phyloP scores from a whole-genome alignment of 2,797 vertebrate genomes.

The Phyllotis vaccarum region DNA sequence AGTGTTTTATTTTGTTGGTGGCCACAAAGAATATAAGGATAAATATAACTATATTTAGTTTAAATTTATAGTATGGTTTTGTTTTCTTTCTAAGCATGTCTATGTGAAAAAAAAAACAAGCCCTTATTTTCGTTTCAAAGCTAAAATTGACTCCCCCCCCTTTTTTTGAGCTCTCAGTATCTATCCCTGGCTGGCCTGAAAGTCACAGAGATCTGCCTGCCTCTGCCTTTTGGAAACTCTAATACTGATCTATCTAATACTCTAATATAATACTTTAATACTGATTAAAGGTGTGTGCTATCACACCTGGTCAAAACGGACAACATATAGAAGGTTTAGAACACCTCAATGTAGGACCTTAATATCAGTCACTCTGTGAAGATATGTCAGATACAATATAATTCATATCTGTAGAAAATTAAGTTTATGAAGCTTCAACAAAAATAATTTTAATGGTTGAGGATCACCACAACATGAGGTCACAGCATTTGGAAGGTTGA shows the following conservation, averaged over 20 bases:
- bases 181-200: not conserved
- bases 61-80: conserved; percentile 58
- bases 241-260: not conserved
- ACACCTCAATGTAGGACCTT: conserved; percentile 3
- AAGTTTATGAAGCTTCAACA: no score
- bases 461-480: no score
- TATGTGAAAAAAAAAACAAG: conserved; percentile 60
- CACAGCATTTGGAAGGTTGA: no score
- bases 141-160: not conserved
- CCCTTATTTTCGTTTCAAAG: conserved; percentile 28
- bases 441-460: no score
- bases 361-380: not conserved
- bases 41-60: conserved; percentile 63
- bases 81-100: conserved; percentile 63
- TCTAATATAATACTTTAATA: not conserved
- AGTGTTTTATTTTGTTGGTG: conserved; percentile 76
- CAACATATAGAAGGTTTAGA: conserved; percentile 62
- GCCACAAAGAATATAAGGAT: conserved; percentile 71
- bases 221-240: not conserved
- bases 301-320: not conserved
- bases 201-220: not conserved
- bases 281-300: not conserved
- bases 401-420: no score
- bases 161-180: not conserved
- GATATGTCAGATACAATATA: no score